phyloP scores from a whole-genome alignment of 2,797 vertebrate genomes.

The Chaunax sp. region DNA sequence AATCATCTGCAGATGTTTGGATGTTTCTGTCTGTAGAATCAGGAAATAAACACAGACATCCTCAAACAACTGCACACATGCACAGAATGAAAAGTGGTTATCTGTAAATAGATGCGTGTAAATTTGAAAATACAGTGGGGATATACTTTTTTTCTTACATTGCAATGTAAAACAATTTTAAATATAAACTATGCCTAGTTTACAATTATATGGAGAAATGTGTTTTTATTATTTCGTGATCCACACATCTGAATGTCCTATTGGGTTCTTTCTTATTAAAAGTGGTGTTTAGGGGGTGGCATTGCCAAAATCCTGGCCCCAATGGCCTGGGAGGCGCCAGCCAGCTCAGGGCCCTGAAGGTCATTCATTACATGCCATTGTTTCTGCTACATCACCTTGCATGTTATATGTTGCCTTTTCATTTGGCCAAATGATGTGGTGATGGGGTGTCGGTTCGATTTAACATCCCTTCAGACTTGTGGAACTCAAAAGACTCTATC shows the following conservation, averaged over 20 bases:
- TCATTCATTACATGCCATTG: conserved; percentile 16
- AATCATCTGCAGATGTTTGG: conserved; percentile 44
- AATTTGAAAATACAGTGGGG: conserved; percentile 89
- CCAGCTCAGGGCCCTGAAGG: conserved; percentile 31
- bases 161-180: conserved; percentile 89
- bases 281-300: conserved; percentile 23
- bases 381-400: conserved; percentile 45
- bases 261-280: neutral
- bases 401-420: conserved; percentile 63
- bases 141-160: conserved; percentile 90
- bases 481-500: conserved; percentile 9
- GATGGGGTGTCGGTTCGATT: conserved; percentile 16
- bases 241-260: conserved; percentile 31
- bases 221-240: conserved; percentile 58
- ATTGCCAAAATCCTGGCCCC: conserved; percentile 41
- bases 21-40: conserved; percentile 24
- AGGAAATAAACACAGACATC: conserved; percentile 25
- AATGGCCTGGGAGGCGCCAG: conserved; percentile 15
- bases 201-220: conserved; percentile 72
- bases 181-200: conserved; percentile 88
- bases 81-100: conserved; percentile 56
- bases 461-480: conserved; percentile 21
- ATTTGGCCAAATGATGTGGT: conserved; percentile 62
- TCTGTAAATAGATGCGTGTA: conserved; percentile 97
- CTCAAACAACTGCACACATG: conserved; percentile 49